Evolutionary conservation across 2,888 invertebrate genomes (phyloP).

Genomic region (Hermaeophaga mercurialis): DNA sequence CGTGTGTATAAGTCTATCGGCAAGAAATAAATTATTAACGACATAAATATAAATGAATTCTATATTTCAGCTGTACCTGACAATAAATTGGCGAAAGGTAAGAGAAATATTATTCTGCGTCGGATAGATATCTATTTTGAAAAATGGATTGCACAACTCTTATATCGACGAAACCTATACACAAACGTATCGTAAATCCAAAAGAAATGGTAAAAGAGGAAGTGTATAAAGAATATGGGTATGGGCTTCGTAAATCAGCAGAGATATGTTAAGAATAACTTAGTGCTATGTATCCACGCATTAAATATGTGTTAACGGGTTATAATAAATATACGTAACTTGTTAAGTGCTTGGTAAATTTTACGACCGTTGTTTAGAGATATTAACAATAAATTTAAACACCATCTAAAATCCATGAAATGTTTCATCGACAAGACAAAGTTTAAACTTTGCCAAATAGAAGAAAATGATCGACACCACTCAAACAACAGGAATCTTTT

Average conservation of each 20-base stretch:
- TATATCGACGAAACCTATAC: constrained; percentile 2
- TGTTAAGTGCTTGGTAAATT: neutral
- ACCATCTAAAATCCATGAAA: too few species aligned
- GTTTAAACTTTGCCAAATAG: too few species aligned
- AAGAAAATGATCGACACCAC: too few species aligned
- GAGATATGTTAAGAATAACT: neutral
- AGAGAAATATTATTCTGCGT: constrained; percentile 29
- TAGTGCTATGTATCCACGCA: neutral
- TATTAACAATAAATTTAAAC: too few species aligned
- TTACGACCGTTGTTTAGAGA: too few species aligned
- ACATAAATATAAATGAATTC: constrained; percentile 51
- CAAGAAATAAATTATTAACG: constrained; percentile 45
- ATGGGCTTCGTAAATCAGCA: too few species aligned
- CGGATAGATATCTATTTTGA: constrained; percentile 28
- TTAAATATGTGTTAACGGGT: neutral
- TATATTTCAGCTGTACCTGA: constrained; percentile 48
- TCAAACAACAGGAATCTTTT: too few species aligned
- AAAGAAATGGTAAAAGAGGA: constrained; percentile 1
- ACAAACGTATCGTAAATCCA: constrained; percentile 1
- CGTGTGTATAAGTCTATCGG: constrained; percentile 38
- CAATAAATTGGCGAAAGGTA: constrained; percentile 46
- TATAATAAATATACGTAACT: neutral
- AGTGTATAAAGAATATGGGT: neutral
- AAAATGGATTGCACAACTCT: constrained; percentile 19
- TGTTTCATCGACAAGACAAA: too few species aligned